Conservation (phyloP, 2,113 vertebrate genomes). For the Bungarus multicinctus region DNA sequence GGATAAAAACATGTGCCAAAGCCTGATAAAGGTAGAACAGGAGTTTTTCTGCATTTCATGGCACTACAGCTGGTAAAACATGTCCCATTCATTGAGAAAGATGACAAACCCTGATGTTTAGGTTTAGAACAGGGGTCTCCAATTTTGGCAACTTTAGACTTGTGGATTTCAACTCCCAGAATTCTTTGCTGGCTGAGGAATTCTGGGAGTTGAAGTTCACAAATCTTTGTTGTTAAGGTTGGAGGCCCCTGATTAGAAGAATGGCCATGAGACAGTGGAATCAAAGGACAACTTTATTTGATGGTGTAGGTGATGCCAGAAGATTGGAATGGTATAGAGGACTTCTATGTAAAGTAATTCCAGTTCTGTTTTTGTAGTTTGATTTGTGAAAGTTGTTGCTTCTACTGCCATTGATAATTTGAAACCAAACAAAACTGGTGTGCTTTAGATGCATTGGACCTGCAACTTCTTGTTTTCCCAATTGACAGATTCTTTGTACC, state of each 20-base stretch:
- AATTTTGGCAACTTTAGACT: too few relatives aligned
- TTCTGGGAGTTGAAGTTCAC: too few relatives aligned
- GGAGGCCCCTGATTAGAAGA: too few relatives aligned
- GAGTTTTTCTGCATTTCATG: neutral
- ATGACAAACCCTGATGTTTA: neutral
- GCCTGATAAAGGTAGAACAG: neutral
- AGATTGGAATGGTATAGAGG: neutral
- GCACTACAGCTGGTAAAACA: neutral
- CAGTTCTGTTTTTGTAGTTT: neutral
- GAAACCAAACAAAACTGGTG: neutral
- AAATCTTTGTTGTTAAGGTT: too few relatives aligned
- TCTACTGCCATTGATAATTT: neutral
- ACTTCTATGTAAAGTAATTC: neutral
- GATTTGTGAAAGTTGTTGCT: neutral
- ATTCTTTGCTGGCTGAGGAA: too few relatives aligned
- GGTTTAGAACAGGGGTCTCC: too few relatives aligned
- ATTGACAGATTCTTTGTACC: neutral
- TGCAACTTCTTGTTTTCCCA: neutral
- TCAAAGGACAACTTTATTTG: neutral
- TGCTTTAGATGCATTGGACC: neutral
- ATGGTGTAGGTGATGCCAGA: neutral
- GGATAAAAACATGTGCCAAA: neutral
- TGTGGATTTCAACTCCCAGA: too few relatives aligned
- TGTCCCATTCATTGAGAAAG: neutral
- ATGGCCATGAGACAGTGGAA: neutral